phyloP scores from a whole-genome alignment of 2,797 vertebrate species.

The Darevskia mixta region DNA sequence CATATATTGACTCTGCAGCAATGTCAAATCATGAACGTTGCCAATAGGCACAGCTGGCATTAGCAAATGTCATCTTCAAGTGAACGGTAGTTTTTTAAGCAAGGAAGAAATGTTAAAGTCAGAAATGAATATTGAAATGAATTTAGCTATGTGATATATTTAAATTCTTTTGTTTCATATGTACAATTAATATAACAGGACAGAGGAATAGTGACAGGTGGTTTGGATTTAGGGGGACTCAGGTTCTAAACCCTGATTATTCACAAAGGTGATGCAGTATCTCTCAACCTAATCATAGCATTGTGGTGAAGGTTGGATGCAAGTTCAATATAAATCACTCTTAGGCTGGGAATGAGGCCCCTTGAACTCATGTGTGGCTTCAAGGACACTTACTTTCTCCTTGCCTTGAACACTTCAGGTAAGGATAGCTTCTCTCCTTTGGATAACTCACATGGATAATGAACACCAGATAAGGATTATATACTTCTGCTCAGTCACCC shows the following conservation, averaged over 20 bases:
- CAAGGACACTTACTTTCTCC: not conserved
- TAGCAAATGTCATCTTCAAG: constrained; percentile 38
- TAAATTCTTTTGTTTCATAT: not conserved
- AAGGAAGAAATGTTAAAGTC: constrained; percentile 22
- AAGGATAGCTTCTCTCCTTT: not conserved
- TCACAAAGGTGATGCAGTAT: not conserved
- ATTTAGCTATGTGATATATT: not conserved
- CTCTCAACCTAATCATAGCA: not conserved
- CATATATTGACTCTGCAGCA: constrained; percentile 30
- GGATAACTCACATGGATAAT: too few species aligned
- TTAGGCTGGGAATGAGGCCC: not conserved
- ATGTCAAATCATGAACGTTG: constrained; percentile 27
- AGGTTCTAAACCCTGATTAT: not conserved
- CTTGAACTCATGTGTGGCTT: not conserved
- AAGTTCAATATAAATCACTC: not conserved
- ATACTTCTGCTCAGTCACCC: not conserved
- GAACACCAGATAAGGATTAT: not conserved
- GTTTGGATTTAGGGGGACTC: not conserved
- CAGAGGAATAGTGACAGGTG: not conserved
- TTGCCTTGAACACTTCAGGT: not conserved
- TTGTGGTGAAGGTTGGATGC: not conserved
- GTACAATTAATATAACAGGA: not conserved
- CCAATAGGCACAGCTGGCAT: constrained; percentile 28
- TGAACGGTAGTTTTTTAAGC: constrained; percentile 13
- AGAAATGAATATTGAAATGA: constrained; percentile 34